Conservation (phyloP, 2,888 invertebrate species). For the Idaea straminata region DNA sequence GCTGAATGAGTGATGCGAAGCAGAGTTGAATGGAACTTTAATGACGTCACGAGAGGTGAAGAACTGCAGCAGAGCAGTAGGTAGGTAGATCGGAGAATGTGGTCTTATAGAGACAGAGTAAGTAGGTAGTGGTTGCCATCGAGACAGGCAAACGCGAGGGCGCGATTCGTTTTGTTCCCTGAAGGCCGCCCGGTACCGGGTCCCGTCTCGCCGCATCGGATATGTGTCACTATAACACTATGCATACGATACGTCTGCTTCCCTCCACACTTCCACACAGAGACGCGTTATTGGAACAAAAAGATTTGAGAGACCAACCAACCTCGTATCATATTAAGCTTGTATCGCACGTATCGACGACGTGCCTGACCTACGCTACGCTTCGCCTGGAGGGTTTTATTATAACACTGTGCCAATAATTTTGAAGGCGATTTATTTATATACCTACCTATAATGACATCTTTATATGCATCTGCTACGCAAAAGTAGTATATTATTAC, state of each 20-base stretch:
- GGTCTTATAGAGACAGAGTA: slow-evolving; percentile 34
- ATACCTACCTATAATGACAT: slow-evolving; percentile 4
- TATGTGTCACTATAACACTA: slow-evolving; percentile 76
- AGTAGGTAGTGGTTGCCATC: background rate
- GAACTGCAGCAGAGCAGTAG: slow-evolving; percentile 25
- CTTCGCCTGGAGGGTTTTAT: slow-evolving; percentile 10
- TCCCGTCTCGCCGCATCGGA: slow-evolving; percentile 61
- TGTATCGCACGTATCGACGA: slow-evolving; percentile 12
- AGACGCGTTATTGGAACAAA: slow-evolving; percentile 31
- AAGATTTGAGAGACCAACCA: slow-evolving; percentile 23
- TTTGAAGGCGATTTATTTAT: slow-evolving; percentile 25
- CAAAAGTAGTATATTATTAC: no score
- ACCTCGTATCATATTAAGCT: slow-evolving; percentile 25
- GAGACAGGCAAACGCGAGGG: slow-evolving; percentile 34
- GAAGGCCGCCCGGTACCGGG: slow-evolving; percentile 76
- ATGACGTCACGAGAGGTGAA: slow-evolving; percentile 25
- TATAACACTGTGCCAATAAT: slow-evolving; percentile 19
- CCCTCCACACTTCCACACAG: slow-evolving; percentile 49
- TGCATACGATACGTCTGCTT: slow-evolving; percentile 54
- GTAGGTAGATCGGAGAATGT: slow-evolving; percentile 30
- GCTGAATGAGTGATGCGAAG: slow-evolving; percentile 28
- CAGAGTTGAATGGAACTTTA: slow-evolving; percentile 32
- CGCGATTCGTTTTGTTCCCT: slow-evolving; percentile 63
- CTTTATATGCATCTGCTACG: no score
- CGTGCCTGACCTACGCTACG: slow-evolving; percentile 21